Percentiles rank a stretch among this genome's conserved stretches.
Conservation (phyloP, 2,113 vertebrate species). For the Microcebus jonahi region DNA sequence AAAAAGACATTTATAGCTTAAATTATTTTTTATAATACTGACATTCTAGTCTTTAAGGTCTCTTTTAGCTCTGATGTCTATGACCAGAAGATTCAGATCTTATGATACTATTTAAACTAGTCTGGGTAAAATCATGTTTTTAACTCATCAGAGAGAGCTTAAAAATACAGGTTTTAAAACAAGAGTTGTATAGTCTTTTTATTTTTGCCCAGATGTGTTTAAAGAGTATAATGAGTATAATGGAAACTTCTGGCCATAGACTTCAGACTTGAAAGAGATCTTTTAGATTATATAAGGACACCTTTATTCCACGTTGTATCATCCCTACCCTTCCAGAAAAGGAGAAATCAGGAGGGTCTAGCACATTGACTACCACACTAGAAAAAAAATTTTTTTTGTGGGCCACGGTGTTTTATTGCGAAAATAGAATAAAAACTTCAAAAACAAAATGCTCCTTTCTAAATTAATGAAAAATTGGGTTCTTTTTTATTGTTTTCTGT, state of each 20-base stretch:
- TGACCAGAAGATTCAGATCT: not conserved
- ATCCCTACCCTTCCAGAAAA: not conserved
- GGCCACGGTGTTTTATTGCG: too few relatives aligned
- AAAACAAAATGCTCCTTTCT: too few relatives aligned
- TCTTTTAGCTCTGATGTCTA: not conserved
- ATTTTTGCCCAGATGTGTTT: not conserved
- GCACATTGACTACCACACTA: too few relatives aligned
- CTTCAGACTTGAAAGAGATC: conserved; percentile 21
- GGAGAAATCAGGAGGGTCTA: not conserved
- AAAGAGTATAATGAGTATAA: not conserved
- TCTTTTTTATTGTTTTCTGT: too few relatives aligned
- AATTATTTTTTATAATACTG: not conserved
- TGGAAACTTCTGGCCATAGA: not conserved
- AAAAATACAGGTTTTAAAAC: not conserved
- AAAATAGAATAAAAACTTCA: too few relatives aligned
- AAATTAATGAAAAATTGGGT: too few relatives aligned
- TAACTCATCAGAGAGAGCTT: not conserved
- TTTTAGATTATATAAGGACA: not conserved
- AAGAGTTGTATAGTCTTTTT: not conserved
- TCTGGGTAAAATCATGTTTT: not conserved
- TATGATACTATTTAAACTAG: not conserved
- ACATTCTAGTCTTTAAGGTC: not conserved
- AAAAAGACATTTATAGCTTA: not conserved
- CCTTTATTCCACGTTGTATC: not conserved
- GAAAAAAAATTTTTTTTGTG: too few relatives aligned